Evolutionary conservation across 2,888 invertebrate genomes (phyloP), one percentile per base, ranked within the genome.

Genomic region (Melanostoma mellinum): DNA sequence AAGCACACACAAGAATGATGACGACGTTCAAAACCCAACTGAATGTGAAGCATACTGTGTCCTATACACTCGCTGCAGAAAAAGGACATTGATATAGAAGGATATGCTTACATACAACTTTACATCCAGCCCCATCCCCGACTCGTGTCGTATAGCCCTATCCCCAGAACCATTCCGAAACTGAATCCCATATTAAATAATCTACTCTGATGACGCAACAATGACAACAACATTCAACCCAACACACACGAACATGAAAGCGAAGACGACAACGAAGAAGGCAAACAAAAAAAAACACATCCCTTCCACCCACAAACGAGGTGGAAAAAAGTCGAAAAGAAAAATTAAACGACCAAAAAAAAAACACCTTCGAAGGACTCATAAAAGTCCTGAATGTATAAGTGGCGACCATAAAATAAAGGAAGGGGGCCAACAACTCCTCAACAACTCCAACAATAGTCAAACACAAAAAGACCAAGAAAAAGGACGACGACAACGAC

Each of bases 141-240:
- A 20, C 20, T 20, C 20, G 20, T 20, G 1, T 20, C 20, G 20
- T 20, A 20, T 20, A 20, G 20, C 33, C 48, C 46, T 0, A 38
- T 9, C 35, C 3, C 46, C 5, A 5, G 3, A 53, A 35, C 69
- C 69, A 76, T 63, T 52, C 69, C 50, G 60, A 69, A 77, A 61
- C 73, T 60, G 71, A 71, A 67, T 78, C 79, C 68, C 74, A 84
- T 79, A 84, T 79, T 74, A 84, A 84, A 84, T 84, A 84, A 84
- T 84, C 84, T 84, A 84, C 79, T 79, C 84, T 79, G 84, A 84
- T 84, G 84, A 84, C 84, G 84, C 84, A 84, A 84, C 84, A 79
- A 84, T 79, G 84, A 84, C 84, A 81, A 72, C 71, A 78, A 74
- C 65, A 65, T 63, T 61, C 78, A 81, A 72, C 53, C 67, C 61